Percentiles rank a stretch among this genome's conserved stretches.
phyloP scores from a whole-genome alignment of 2,797 vertebrate genomes.

The Potorous gilbertii region DNA sequence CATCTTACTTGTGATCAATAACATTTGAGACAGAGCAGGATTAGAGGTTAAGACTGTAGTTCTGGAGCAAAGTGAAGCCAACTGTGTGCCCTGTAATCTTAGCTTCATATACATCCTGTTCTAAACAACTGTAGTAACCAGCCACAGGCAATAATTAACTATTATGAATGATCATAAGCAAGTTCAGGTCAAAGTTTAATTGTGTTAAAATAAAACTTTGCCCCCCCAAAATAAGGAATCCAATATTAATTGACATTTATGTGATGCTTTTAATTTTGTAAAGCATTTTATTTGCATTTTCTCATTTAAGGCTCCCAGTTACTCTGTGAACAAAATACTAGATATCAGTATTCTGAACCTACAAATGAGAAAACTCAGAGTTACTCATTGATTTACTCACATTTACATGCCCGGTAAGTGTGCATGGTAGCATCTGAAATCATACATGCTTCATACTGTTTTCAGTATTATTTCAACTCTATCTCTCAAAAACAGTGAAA shows the following conservation, averaged over 20 bases:
- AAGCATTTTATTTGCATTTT: neutral
- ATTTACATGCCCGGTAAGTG: neutral
- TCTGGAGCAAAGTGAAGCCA: constrained; percentile 50
- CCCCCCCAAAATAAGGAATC: neutral
- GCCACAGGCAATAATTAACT: constrained; percentile 21
- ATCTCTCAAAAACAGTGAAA: neutral
- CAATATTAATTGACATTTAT: neutral
- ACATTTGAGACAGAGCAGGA: constrained; percentile 66
- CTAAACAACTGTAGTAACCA: constrained; percentile 28
- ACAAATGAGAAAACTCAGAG: neutral
- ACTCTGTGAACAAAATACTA: neutral
- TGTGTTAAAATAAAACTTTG: neutral
- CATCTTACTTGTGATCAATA: constrained; percentile 69
- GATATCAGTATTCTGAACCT: neutral
- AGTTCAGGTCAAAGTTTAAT: neutral
- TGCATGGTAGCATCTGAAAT: neutral
- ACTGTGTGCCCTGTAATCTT: constrained; percentile 48
- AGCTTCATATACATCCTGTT: constrained; percentile 48
- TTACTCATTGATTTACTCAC: neutral
- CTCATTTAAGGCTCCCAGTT: neutral
- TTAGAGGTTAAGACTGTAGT: constrained; percentile 11
- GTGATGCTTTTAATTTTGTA: neutral
- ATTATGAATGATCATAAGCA: neutral
- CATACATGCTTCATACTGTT: neutral
- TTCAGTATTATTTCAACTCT: neutral